Percentiles rank a stretch among this genome's conserved stretches.
Conservation (phyloP, 2,888 invertebrate species). For the Archips crataeganus region DNA sequence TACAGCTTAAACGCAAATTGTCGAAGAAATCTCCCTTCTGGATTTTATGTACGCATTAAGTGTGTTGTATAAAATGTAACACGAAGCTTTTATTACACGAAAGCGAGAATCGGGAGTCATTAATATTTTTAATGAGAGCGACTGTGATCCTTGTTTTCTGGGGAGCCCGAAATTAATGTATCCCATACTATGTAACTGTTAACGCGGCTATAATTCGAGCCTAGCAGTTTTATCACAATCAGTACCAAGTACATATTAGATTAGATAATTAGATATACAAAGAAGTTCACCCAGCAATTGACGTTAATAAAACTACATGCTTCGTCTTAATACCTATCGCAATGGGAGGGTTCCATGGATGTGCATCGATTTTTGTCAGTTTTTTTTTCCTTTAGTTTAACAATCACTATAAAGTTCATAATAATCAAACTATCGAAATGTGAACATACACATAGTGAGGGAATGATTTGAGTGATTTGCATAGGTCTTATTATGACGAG, state of each 20-base stretch:
- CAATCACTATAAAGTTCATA: too few species aligned
- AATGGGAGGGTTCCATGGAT: too few species aligned
- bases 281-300: too few species aligned
- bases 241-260: not conserved
- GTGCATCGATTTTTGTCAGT: too few species aligned
- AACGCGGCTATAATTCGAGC: slow-evolving; percentile 2
- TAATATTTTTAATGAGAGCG: slow-evolving; percentile 39
- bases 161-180: slow-evolving; percentile 11
- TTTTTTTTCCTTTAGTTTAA: too few species aligned
- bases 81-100: slow-evolving; percentile 26
- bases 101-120: slow-evolving; percentile 28
- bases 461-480: too few species aligned
- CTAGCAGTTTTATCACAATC: not conserved
- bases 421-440: too few species aligned
- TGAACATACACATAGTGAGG: too few species aligned
- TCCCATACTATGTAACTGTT: slow-evolving; percentile 6
- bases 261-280: too few species aligned
- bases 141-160: slow-evolving; percentile 24
- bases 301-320: too few species aligned
- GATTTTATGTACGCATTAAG: slow-evolving; percentile 38
- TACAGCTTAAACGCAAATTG: slow-evolving; percentile 14
- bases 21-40: slow-evolving; percentile 11
- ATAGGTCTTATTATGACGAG: too few species aligned
- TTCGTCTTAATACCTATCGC: too few species aligned
- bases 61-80: slow-evolving; percentile 33